Evolutionary conservation across 1,140 invertebrate species (phyloP).

Genomic region (Drosophila bipectinata): DNA sequence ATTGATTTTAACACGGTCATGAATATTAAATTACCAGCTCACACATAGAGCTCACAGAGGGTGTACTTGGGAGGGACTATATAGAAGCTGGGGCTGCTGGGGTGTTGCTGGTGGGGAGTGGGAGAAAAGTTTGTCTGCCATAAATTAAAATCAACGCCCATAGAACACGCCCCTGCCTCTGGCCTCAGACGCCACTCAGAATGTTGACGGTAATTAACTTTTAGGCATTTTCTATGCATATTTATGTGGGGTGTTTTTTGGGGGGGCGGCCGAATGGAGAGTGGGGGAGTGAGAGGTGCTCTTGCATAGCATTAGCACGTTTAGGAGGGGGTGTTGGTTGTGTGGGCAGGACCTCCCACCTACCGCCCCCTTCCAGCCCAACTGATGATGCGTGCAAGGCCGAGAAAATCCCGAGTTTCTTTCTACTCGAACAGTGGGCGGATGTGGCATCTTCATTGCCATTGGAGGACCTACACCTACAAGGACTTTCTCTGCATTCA

Average conservation of each 20-base stretch:
- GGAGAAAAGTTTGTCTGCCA: constrained; percentile 73
- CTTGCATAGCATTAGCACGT: constrained; percentile 73
- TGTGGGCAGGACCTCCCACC: neutral
- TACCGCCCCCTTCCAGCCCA: neutral
- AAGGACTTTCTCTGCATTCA: constrained; percentile 20
- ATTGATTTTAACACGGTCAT: constrained; percentile 81
- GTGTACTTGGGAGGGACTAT: constrained; percentile 2
- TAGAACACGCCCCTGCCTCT: constrained; percentile 48
- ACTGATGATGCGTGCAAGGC: constrained; percentile 69
- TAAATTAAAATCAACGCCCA: constrained; percentile 79
- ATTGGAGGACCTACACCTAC: constrained; percentile 24
- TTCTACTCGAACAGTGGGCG: constrained; percentile 29
- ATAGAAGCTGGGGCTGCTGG: neutral
- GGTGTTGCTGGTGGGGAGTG: neutral
- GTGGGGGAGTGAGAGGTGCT: constrained; percentile 22
- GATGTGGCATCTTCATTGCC: constrained; percentile 14
- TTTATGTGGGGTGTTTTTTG: constrained; percentile 58
- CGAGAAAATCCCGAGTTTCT: constrained; percentile 30
- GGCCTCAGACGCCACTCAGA: constrained; percentile 68
- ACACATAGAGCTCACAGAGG: constrained; percentile 18
- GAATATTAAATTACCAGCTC: constrained; percentile 79
- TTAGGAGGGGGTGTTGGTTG: neutral
- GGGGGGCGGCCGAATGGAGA: constrained; percentile 10
- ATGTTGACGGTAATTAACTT: constrained; percentile 81
- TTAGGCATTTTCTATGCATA: constrained; percentile 81